A percentile compares a stretch with the other conserved stretches of the same genome.
Conservation (phyloP, 2,113 vertebrate species). For the Oncorhynchus tshawytscha region DNA sequence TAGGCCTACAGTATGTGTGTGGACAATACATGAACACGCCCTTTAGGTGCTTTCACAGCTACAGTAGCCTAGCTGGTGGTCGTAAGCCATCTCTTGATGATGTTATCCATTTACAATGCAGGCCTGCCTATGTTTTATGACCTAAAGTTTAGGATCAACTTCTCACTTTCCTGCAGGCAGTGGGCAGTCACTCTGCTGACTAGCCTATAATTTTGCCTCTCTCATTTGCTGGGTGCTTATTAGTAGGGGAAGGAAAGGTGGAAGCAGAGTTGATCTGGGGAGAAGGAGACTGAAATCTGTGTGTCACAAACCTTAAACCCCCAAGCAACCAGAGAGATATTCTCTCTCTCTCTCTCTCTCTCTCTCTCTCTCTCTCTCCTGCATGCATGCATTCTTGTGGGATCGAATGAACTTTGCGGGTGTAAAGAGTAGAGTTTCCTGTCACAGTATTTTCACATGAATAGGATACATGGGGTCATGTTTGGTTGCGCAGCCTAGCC, state of each 20-base stretch:
- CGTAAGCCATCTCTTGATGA: background rate
- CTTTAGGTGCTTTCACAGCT: constrained; percentile 1
- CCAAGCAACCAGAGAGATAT: background rate
- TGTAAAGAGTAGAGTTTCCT: constrained; percentile 5
- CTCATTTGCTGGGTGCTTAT: constrained; percentile 63
- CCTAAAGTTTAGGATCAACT: constrained; percentile 16
- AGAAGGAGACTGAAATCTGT: constrained; percentile 20
- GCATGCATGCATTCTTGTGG: constrained; percentile 6
- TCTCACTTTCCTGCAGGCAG: constrained; percentile 50
- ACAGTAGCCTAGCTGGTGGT: constrained; percentile 16
- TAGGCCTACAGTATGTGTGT: too few species aligned
- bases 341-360: constrained; percentile 1
- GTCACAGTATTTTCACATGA: constrained; percentile 14
- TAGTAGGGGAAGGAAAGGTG: constrained; percentile 2
- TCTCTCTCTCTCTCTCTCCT: background rate
- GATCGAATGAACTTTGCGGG: constrained; percentile 34
- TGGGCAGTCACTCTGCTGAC: background rate
- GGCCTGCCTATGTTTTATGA: constrained; percentile 29
- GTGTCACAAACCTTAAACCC: constrained; percentile 39
- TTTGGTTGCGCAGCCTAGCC: background rate
- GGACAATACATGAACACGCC: too few species aligned
- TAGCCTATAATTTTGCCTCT: constrained; percentile 36
- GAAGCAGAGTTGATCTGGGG: background rate
- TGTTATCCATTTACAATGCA: constrained; percentile 15
- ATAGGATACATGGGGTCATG: background rate